These are phyloP conservation scores for Pseudomugil tenellus DNA, from an alignment of 2,797 vertebrate genomes.

Conservation along the genomic window DNA sequence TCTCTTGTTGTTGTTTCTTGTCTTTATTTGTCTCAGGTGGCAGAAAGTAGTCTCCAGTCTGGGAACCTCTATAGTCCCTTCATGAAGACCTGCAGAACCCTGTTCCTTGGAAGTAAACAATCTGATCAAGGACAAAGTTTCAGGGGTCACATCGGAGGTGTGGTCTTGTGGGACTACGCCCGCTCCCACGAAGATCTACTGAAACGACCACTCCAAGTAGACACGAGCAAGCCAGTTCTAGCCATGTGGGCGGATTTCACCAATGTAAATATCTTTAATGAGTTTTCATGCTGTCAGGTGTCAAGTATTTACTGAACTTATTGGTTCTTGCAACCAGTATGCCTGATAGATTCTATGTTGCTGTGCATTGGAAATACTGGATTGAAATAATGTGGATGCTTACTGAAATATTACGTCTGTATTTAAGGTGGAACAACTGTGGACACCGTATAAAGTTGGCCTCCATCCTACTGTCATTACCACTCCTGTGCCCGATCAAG, in stretches of 20 bases:
- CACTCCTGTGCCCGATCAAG: constrained; percentile 75
- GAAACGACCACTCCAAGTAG: constrained; percentile 57
- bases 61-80: constrained; percentile 90
- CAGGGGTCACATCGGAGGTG: constrained; percentile 86
- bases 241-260: constrained; percentile 83
- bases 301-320: constrained; percentile 4
- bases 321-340: not conserved
- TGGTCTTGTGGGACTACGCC: constrained; percentile 84
- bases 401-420: constrained; percentile 5
- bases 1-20: not conserved
- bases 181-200: constrained; percentile 83
- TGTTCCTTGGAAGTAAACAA: constrained; percentile 90
- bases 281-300: not conserved
- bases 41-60: constrained; percentile 82
- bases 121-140: constrained; percentile 84
- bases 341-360: constrained; percentile 1
- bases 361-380: not conserved
- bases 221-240: constrained; percentile 53
- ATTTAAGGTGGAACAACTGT: constrained; percentile 77
- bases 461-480: constrained; percentile 80
- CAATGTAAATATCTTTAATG: constrained; percentile 56
- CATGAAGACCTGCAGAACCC: constrained; percentile 90
- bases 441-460: constrained; percentile 84
- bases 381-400: not conserved
- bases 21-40: constrained; percentile 70